These are phyloP conservation scores for Novumbra hubbsi DNA, from an alignment of 2,797 vertebrate species.

Conservation along the genomic window DNA sequence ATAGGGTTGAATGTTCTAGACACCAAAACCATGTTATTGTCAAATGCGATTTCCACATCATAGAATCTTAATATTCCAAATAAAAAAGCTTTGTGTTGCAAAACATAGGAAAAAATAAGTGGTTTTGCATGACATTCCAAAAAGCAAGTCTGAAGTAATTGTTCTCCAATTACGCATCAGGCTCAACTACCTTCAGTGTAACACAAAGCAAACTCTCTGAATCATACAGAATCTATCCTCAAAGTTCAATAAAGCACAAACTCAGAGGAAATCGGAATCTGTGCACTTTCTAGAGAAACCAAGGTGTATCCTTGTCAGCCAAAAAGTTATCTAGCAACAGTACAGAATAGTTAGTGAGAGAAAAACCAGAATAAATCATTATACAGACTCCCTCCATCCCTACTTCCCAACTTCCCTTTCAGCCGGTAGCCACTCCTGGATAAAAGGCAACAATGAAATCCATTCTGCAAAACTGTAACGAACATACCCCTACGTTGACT, in stretches of 20 bases:
- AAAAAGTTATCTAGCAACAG: conserved; percentile 76
- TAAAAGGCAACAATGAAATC: conserved; percentile 19
- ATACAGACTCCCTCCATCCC: conserved; percentile 32
- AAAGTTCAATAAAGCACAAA: conserved; percentile 27
- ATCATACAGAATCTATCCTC: conserved; percentile 21
- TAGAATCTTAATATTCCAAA: not conserved
- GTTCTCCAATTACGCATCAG: not conserved
- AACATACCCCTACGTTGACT: conserved; percentile 27
- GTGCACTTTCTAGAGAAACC: conserved; percentile 49
- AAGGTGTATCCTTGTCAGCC: conserved; percentile 61
- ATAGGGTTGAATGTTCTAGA: not conserved
- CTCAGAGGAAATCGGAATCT: conserved; percentile 40
- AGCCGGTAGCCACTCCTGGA: conserved; percentile 32
- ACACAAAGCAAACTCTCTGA: not conserved
- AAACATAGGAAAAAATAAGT: not conserved
- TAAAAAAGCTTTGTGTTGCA: not conserved
- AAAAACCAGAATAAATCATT: conserved; percentile 53
- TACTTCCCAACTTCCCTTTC: conserved; percentile 1
- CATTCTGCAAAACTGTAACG: not conserved
- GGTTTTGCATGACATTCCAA: not conserved
- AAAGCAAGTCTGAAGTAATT: not conserved
- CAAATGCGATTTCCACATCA: not conserved
- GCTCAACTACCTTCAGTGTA: conserved; percentile 5
- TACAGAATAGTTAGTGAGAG: conserved; percentile 60
- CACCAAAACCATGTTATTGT: not conserved